A percentile compares a stretch with the other conserved stretches of the same genome.
These are phyloP conservation scores for Deroptyus accipitrinus DNA, from an alignment of 2,113 vertebrate genomes.

Conservation along the genomic window DNA sequence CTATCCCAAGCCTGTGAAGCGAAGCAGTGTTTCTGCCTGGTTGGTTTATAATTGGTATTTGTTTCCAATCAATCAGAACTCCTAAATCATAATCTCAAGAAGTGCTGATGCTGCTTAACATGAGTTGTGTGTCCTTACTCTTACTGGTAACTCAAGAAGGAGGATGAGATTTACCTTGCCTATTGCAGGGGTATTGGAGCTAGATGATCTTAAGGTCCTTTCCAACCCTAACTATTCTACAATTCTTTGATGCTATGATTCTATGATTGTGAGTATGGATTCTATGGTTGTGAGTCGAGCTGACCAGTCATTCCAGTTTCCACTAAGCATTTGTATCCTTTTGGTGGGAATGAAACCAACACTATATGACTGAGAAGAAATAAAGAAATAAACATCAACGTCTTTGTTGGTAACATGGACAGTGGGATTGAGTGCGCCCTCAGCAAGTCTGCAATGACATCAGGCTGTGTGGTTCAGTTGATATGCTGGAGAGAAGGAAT, in stretches of 20 bases:
- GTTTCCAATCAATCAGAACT: background rate
- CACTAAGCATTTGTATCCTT: background rate
- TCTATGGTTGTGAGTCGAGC: background rate
- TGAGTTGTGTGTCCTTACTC: background rate
- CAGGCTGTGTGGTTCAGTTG: too few species aligned
- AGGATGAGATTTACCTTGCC: background rate
- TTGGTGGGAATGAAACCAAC: background rate
- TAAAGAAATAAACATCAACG: too few species aligned
- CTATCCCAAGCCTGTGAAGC: background rate
- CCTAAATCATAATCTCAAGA: background rate
- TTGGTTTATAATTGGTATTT: background rate
- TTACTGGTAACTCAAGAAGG: background rate
- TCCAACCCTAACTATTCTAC: background rate
- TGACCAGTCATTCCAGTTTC: background rate
- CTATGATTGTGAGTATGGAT: background rate
- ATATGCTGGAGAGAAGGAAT: too few species aligned
- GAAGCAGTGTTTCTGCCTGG: background rate
- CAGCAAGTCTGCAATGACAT: too few species aligned
- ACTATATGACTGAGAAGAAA: background rate
- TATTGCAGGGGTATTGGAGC: background rate
- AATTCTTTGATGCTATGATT: background rate
- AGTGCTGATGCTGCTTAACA: background rate
- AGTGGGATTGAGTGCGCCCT: too few species aligned
- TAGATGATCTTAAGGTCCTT: background rate
- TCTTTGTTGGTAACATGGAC: too few species aligned